Evolutionary conservation across 2,888 invertebrate species (phyloP).

Genomic region (Cryptus armator): DNA sequence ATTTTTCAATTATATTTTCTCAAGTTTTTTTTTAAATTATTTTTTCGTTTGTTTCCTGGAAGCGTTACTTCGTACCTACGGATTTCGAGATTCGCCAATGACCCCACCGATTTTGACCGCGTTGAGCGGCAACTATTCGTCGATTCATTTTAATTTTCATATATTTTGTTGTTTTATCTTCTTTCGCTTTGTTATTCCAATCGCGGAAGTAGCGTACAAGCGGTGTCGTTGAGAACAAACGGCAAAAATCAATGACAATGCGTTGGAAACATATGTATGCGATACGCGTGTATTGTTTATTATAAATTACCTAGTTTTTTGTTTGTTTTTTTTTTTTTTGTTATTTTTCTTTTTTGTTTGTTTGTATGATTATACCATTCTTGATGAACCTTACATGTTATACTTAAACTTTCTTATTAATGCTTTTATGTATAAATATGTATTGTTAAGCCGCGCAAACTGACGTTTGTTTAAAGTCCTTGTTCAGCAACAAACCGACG

Average conservation of each 20-base stretch:
- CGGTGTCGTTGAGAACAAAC: conserved; percentile 84
- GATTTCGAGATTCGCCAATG: conserved; percentile 32
- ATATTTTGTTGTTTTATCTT: neutral
- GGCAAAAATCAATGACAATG: conserved; percentile 84
- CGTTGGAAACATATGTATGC: conserved; percentile 82
- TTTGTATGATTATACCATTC: conserved; percentile 84
- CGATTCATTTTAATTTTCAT: conserved; percentile 1
- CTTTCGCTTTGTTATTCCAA: conserved; percentile 49
- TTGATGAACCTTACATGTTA: conserved; percentile 84
- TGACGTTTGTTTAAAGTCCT: conserved; percentile 82
- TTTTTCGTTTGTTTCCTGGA: conserved; percentile 48
- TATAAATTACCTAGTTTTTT: conserved; percentile 82
- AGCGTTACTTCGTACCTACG: conserved; percentile 68
- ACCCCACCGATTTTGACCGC: conserved; percentile 42
- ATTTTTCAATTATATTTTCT: conserved; percentile 45
- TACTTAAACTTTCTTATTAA: conserved; percentile 84
- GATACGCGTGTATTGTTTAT: conserved; percentile 83
- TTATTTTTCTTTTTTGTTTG: conserved; percentile 41
- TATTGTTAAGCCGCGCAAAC: conserved; percentile 83
- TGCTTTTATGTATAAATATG: conserved; percentile 85
- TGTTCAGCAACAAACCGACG: conserved; percentile 82
- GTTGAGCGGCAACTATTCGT: conserved; percentile 49
- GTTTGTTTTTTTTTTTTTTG: conserved; percentile 67
- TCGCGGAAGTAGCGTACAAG: conserved; percentile 72
- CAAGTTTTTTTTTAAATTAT: conserved; percentile 8